phyloP scores from a whole-genome alignment of 2,113 vertebrate genomes.

The Mesembrinibis cayennensis region DNA sequence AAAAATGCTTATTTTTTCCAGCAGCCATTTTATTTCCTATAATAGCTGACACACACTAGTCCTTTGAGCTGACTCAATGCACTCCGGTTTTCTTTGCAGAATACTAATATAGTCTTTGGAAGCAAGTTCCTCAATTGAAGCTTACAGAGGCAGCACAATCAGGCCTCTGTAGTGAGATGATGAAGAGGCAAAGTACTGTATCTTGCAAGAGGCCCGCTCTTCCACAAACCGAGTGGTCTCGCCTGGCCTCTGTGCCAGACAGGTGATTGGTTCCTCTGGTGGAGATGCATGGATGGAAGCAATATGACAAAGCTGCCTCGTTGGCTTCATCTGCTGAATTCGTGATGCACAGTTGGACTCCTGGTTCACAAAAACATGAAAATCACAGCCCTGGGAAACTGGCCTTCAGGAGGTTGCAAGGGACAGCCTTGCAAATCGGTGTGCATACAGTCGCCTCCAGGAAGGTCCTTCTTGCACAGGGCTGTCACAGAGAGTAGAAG shows the following conservation, averaged over 20 bases:
- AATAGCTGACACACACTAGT: not conserved
- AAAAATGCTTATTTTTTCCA: not conserved
- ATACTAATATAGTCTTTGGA: not conserved
- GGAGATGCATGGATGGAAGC: not conserved
- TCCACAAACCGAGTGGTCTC: not conserved
- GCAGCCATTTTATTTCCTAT: not conserved
- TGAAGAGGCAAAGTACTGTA: not conserved
- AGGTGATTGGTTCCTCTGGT: not conserved
- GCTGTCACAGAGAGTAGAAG: not conserved
- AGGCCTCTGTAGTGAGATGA: not conserved
- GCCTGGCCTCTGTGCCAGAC: not conserved
- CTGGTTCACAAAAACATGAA: not conserved
- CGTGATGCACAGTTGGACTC: not conserved
- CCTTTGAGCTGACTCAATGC: constrained; percentile 5
- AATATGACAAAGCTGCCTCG: not conserved
- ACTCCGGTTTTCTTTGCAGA: not conserved
- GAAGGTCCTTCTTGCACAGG: not conserved
- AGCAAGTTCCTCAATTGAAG: not conserved
- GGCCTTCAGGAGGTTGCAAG: not conserved
- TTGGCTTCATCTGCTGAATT: not conserved
- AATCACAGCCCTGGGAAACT: not conserved
- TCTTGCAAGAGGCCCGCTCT: not conserved
- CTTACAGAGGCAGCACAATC: not conserved
- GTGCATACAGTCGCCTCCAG: not conserved
- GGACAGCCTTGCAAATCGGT: not conserved